Percentiles rank a stretch among this genome's conserved stretches.
Conservation (phyloP, 2,113 vertebrate species). For the Hemibates koningsi region DNA sequence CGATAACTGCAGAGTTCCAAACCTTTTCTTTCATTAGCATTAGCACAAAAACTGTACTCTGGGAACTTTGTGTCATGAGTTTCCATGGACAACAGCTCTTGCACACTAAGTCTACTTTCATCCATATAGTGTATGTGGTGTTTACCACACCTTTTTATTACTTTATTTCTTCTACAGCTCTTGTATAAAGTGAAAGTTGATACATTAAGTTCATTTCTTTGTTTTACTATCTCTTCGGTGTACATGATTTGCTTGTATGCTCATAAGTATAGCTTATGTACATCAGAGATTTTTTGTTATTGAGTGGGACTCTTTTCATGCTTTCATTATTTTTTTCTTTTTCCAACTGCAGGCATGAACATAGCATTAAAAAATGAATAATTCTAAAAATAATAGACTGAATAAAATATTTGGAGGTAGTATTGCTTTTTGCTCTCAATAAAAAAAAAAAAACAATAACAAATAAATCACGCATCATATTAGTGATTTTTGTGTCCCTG, state of each 20-base stretch:
- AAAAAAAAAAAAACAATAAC: not conserved
- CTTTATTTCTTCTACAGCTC: not conserved
- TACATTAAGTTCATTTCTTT: not conserved
- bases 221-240: not conserved
- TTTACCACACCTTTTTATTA: not conserved
- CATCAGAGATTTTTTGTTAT: not conserved
- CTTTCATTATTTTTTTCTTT: not conserved
- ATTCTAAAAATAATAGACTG: not conserved
- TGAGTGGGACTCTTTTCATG: not conserved
- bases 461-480: not conserved
- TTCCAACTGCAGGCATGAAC: not conserved
- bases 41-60: not conserved
- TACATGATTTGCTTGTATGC: not conserved
- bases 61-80: not conserved
- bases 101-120: not conserved
- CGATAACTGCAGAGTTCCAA: not conserved
- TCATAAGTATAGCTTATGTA: not conserved
- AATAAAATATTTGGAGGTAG: not conserved
- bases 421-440: not conserved
- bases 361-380: not conserved
- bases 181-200: not conserved
- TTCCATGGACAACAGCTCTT: not conserved
- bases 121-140: not conserved
- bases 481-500: not conserved
- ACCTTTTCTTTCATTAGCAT: not conserved